Percentiles rank a stretch among this genome's conserved stretches.
phyloP scores from a whole-genome alignment of 2,797 vertebrate genomes.

The Pangasius sanitwongsei region DNA sequence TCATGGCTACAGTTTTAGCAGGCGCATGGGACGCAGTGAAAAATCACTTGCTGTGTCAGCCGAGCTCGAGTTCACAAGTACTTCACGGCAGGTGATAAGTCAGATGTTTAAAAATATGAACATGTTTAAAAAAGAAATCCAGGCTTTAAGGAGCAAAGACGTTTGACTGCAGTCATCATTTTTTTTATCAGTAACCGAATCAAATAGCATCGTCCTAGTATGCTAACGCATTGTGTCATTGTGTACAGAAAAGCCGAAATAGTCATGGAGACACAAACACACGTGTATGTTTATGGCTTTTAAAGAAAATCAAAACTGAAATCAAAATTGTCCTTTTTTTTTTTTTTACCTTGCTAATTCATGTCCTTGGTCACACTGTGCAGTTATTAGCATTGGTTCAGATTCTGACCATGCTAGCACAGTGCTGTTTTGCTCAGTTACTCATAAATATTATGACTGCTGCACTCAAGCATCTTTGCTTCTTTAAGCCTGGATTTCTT shows the following conservation, averaged over 20 bases:
- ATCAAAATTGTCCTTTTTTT: neutral
- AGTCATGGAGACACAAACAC: too few species aligned
- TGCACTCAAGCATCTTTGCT: neutral
- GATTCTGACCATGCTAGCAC: neutral
- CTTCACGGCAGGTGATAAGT: slow-evolving; percentile 12
- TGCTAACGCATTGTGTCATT: neutral
- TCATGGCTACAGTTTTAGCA: slow-evolving; percentile 26
- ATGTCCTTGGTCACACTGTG: neutral
- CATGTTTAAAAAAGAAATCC: slow-evolving; percentile 9
- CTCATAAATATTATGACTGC: neutral
- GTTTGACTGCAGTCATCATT: neutral
- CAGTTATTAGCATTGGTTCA: neutral
- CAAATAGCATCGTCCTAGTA: neutral
- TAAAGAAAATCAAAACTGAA: neutral
- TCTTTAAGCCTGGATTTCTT: neutral
- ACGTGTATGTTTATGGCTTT: neutral
- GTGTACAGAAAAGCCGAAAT: neutral
- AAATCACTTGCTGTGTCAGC: slow-evolving; percentile 25
- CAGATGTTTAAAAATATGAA: slow-evolving; percentile 14
- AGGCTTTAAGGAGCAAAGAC: neutral
- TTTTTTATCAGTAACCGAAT: neutral
- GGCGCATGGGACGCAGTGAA: neutral
- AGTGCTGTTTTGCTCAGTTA: neutral
- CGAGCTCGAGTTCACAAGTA: neutral
- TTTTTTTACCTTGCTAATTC: neutral